Evolutionary conservation across 2,888 invertebrate genomes (phyloP), one percentile per base, ranked within the genome.

Genomic region (Imbricaverruca yamaguchii): DNA sequence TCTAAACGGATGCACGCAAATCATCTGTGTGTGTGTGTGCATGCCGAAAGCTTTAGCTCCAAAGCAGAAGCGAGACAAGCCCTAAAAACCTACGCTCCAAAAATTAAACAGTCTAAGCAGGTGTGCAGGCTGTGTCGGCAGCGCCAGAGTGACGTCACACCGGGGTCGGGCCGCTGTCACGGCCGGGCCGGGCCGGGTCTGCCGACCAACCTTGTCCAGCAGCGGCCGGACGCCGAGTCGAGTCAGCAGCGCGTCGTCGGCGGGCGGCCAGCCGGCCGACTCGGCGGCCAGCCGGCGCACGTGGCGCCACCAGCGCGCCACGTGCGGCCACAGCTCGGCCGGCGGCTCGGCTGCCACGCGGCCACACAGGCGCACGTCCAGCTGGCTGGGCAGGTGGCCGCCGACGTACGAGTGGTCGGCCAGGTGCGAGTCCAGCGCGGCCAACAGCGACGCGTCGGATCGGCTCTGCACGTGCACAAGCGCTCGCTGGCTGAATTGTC

Each of bases 281-380:
- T 63, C 78, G 0, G 55, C 21, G 15, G 81, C 80, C 69, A 82
- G 80, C 63, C 83, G 80, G 23, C 78, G 53, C n/a, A 83, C 80
- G 69, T 83, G 83, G 61, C 74, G 81, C 80, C 81, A 82, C 83
- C 83, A 83, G 15, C 83, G 81, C 39, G 79, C 59, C 18, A 81
- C 80, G 57, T 83, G 83, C 39, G n/a, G n/a, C n/a, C n/a, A n/a
- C 23, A 80, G 81, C 56, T 80, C 67, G 59, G 63, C 39, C 15
- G n/a, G 13, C n/a, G 61, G 65, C 39, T 21, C 39, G 23, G 69
- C 59, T 15, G 81, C 25, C 56, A 82, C 25, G 13, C 61, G 61
- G 57, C 67, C n/a, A 65, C 80, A 80, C 10, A 80, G 81, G 61
- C 82, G 69, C 13, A 61, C 21, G 79, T 83, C 83, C 15, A 82